A percentile compares a stretch with the other conserved stretches of the same genome.
phyloP scores from a whole-genome alignment of 2,113 vertebrate genomes.

The Corythaixoides concolor region DNA sequence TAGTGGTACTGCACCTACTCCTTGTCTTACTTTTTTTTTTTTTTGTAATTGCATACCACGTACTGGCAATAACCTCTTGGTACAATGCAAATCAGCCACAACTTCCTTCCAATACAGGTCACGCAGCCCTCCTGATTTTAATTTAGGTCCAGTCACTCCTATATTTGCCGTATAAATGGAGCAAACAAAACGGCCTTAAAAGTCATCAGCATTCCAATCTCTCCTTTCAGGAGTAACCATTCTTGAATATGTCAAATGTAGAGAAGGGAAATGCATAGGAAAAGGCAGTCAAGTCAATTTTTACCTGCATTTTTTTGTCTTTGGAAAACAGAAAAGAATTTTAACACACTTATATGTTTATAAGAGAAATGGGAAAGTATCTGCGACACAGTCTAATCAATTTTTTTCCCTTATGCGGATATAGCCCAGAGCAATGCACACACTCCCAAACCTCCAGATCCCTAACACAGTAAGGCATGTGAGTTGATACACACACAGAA shows the following conservation, averaged over 20 bases:
- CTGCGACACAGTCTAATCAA: not conserved
- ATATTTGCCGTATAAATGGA: not conserved
- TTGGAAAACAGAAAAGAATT: not conserved
- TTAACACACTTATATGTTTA: not conserved
- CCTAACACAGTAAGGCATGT: not conserved
- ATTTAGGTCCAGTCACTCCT: not conserved
- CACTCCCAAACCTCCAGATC: slow-evolving; percentile 31
- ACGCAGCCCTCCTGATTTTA: not conserved
- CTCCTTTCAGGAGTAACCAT: not conserved
- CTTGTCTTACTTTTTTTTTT: not conserved
- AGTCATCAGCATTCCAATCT: not conserved
- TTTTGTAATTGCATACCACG: too few species aligned
- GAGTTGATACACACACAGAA: not conserved
- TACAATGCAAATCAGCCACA: not conserved
- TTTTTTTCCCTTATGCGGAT: not conserved
- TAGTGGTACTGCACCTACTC: too few species aligned
- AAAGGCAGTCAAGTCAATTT: not conserved
- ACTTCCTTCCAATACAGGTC: not conserved
- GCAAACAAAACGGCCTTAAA: not conserved
- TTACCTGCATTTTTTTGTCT: not conserved
- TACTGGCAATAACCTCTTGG: not conserved
- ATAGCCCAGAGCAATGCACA: not conserved
- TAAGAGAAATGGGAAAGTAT: not conserved
- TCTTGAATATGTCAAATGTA: not conserved
- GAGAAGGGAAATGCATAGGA: not conserved